phyloP scores from a whole-genome alignment of 2,113 vertebrate genomes.

The Vidua macroura region DNA sequence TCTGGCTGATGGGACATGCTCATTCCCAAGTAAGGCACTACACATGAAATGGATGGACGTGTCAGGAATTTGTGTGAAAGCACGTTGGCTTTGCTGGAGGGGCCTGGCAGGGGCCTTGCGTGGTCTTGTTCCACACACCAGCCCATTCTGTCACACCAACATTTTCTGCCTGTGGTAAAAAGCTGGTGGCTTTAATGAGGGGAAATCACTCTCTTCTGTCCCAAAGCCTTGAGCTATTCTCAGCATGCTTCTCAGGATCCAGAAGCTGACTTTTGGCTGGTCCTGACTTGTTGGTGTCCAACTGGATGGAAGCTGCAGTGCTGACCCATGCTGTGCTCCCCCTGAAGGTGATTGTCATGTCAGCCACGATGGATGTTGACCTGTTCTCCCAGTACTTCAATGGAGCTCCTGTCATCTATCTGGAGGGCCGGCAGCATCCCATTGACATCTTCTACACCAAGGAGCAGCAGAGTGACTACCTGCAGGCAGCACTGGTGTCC shows the following conservation, averaged over 20 bases:
- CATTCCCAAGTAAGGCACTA: no score
- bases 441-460: slow-evolving; percentile 95
- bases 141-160: rapidly evolving
- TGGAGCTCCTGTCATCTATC: slow-evolving; percentile 91
- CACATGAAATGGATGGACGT: no score
- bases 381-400: slow-evolving; percentile 94
- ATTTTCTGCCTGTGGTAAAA: background rate
- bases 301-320: background rate
- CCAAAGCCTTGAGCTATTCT: background rate
- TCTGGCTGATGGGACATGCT: background rate
- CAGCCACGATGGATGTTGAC: slow-evolving; percentile 97
- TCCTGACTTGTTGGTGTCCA: background rate
- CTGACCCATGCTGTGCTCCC: background rate
- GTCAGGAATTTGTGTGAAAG: background rate
- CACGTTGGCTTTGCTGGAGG: background rate
- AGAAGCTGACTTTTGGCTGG: background rate
- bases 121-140: rapidly evolving
- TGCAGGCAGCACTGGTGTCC: slow-evolving; percentile 92
- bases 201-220: background rate
- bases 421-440: slow-evolving; percentile 92
- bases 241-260: background rate
- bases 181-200: background rate
- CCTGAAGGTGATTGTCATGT: slow-evolving; percentile 91
- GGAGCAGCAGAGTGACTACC: slow-evolving; percentile 90
- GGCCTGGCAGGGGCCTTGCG: background rate